A percentile compares a stretch with the other conserved stretches of the same genome.
phyloP scores from a whole-genome alignment of 2,113 vertebrate genomes.

The Actenoides hombroni region DNA sequence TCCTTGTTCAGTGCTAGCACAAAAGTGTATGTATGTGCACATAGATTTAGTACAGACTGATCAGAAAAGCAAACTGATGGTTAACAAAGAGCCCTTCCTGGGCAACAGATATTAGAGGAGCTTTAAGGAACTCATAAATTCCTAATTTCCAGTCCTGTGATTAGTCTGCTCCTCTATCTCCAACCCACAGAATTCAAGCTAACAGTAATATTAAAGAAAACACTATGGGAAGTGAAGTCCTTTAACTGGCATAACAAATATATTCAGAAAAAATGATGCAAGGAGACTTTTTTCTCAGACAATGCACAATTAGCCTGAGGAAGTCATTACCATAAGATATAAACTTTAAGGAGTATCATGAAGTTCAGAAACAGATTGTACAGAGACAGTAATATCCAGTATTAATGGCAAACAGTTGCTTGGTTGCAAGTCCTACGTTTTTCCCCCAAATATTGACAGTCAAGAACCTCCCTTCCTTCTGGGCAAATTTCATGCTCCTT shows the following conservation, averaged over 20 bases:
- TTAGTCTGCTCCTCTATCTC: background rate
- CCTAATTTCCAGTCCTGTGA: background rate
- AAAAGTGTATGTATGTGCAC: background rate
- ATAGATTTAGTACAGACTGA: background rate
- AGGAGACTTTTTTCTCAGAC: background rate
- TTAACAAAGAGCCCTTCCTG: background rate
- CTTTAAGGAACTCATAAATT: background rate
- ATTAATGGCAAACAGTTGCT: background rate
- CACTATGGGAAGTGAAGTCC: background rate
- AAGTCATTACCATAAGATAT: conserved; percentile 20
- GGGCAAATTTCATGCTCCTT: background rate
- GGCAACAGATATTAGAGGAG: background rate
- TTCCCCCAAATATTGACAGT: background rate
- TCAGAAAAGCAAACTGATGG: background rate
- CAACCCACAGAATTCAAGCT: background rate
- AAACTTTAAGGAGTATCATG: background rate
- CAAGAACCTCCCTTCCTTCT: background rate
- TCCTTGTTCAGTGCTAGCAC: background rate
- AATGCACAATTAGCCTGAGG: conserved; percentile 1
- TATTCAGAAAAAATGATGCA: background rate
- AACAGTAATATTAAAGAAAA: background rate
- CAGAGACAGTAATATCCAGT: background rate
- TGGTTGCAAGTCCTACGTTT: background rate
- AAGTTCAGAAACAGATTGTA: conserved; percentile 9
- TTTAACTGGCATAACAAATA: conserved; percentile 12